Base-by-base conservation (phyloP, 2,797 vertebrate species). In the Gadopsis bispinosus region DNA sequence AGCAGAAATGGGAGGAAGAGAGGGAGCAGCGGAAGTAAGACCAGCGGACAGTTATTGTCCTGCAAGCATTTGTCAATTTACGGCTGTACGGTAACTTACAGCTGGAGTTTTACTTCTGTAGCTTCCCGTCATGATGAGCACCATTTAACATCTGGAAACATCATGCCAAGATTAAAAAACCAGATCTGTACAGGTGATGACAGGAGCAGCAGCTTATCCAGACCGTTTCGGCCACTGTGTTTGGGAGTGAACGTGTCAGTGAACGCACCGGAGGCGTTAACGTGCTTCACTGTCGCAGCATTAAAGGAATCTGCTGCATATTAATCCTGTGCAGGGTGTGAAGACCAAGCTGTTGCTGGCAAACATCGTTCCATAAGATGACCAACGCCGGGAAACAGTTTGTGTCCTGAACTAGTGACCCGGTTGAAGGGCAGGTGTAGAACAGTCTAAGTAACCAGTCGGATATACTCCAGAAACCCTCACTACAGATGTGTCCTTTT, bases 1-100 rank as follows among this genome's bases (percentile, higher is more conserved):
- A 97, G 84, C 97, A 97, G 83, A 97, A 97, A 31, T 99, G 98
- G 98, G 97, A 99, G 80, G 97, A 98, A 19, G 97, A 98, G 75
- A 93, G 97, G 79, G 97, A 97, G 19, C 91, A 97, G 0, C 93
- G 97, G 66, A 99, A 97, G 98, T 99, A 93, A 77, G 26, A 26
- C 26, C 26, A 26, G 26, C 26, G 26, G 1, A 2, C 26, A 26
- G 26, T 26, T 26, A 2, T 26, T 26, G 26, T 26, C 26, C 26
- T 26, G 26, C 26, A 26, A 26, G 26, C 1, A 39, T 10, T 11
- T n/a, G 17, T 26, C 20, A 35, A 2, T 58, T 61, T 22, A 71
- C 37, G 4, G 35, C 12, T 53, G 20, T 26, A 8, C 26, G 2
- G 26, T 26, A 26, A 26, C 2, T 62, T 29, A 41, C 7, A 43